phyloP scores from a whole-genome alignment of 1,140 invertebrate species.

The Drosophila micromelanica region DNA sequence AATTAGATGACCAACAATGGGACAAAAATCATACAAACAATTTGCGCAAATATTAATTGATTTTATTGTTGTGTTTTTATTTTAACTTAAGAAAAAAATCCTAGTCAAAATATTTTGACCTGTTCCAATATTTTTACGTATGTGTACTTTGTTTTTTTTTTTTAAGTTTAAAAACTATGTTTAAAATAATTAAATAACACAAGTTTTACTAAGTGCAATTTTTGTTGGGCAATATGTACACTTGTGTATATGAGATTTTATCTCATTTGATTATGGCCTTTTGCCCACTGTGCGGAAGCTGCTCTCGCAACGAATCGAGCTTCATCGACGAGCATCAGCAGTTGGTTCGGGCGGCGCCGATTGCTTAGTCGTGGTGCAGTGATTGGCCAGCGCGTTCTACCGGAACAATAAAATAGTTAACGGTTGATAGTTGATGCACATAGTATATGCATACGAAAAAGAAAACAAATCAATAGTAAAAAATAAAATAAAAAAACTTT shows the following conservation, averaged over 20 bases:
- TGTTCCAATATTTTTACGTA: not conserved
- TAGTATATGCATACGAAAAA: not conserved
- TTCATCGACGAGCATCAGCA: constrained; percentile 10
- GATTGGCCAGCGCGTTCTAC: constrained; percentile 31
- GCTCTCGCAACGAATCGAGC: constrained; percentile 5
- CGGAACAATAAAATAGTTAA: constrained; percentile 14
- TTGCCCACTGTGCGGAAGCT: constrained; percentile 35
- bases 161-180: no score
- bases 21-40: not conserved
- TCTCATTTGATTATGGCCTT: not conserved
- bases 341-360: constrained; percentile 23
- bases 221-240: no score
- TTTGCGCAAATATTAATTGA: not conserved
- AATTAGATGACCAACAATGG: constrained; percentile 65
- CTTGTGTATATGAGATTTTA: not conserved
- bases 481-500: not conserved
- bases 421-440: not conserved
- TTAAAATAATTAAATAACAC: no score
- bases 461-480: not conserved
- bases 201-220: no score
- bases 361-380: constrained; percentile 38
- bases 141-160: no score
- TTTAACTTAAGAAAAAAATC: not conserved
- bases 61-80: not conserved
- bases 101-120: not conserved